These are phyloP conservation scores for Desmodus rotundus DNA, from an alignment of 2,113 vertebrate genomes.

Conservation along the genomic window DNA sequence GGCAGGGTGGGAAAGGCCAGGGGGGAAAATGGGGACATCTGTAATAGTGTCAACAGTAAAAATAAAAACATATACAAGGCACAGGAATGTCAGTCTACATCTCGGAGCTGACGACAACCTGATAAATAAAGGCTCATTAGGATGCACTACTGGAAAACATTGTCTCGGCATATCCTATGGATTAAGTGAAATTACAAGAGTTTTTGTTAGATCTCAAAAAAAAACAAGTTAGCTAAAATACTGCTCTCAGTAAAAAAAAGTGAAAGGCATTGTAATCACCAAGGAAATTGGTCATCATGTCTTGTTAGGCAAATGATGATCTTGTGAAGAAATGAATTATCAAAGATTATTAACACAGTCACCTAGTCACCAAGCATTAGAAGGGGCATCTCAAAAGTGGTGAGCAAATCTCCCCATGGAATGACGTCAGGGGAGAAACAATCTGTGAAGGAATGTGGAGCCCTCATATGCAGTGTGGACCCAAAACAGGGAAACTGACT, in stretches of 20 bases:
- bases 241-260: not conserved
- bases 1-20: too few species aligned
- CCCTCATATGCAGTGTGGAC: not conserved
- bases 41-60: too few species aligned
- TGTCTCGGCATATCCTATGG: constrained; percentile 39
- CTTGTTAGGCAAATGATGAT: not conserved
- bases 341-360: not conserved
- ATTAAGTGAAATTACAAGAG: constrained; percentile 68
- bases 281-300: not conserved
- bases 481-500: not conserved
- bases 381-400: not conserved
- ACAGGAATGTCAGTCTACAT: not conserved
- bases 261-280: not conserved
- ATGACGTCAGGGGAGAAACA: not conserved
- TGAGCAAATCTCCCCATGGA: not conserved
- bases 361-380: not conserved
- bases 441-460: not conserved
- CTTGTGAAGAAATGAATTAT: not conserved
- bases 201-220: constrained; percentile 28
- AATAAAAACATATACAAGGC: constrained; percentile 4
- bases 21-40: too few species aligned
- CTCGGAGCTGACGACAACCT: not conserved
- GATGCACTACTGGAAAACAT: not conserved
- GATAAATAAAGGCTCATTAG: not conserved
- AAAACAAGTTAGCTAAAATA: not conserved